Evolutionary conservation across 2,888 invertebrate species (phyloP), one percentile per base, ranked within the genome.

Genomic region (Drosophila mayaguana): DNA sequence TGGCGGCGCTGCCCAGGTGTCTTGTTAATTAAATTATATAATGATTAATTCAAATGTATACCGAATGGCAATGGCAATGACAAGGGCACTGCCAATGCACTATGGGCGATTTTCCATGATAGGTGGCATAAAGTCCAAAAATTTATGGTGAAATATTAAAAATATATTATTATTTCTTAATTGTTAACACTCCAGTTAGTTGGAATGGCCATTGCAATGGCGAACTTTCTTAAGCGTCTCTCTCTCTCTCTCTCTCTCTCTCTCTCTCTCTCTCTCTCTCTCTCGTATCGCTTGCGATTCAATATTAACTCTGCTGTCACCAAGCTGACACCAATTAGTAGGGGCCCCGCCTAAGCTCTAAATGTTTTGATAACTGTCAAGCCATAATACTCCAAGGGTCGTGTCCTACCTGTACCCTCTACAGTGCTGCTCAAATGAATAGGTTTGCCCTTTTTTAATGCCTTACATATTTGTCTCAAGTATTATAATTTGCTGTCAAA

Each of bases 11-110:
- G 38, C 40, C 50, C 22, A 46, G 55, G 50, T 42, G 57, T 53
- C 71, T 63, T 70, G 62, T 53, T 62, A 80, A 75, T 80, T 75
- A 53, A 80, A 76, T 66, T 63, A 57, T 61, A 54, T 38, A 54
- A 63, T 60, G 50, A 69, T 60, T 63, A 63, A 36, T 40, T 67
- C 42, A 56, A 74, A 74, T 62, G 57, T 48, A 60, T 50, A 43
- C 28, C 67, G 42, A 73, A 59, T 56, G 62, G 43, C 63, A 36
- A 25, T 18, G 3, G 36, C 36, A 38, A 38, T 38, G 36, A 2
- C 36, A 38, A 16, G 16, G 36, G 14, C 16, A 72, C 55, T 60
- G 62, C 42, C 63, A n/a, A n/a, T n/a, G n/a, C n/a, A n/a, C n/a
- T n/a, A n/a, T n/a, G n/a, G n/a, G n/a, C n/a, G n/a, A n/a, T n/a